phyloP scores from a whole-genome alignment of 2,797 vertebrate genomes.

The Lemur catta region DNA sequence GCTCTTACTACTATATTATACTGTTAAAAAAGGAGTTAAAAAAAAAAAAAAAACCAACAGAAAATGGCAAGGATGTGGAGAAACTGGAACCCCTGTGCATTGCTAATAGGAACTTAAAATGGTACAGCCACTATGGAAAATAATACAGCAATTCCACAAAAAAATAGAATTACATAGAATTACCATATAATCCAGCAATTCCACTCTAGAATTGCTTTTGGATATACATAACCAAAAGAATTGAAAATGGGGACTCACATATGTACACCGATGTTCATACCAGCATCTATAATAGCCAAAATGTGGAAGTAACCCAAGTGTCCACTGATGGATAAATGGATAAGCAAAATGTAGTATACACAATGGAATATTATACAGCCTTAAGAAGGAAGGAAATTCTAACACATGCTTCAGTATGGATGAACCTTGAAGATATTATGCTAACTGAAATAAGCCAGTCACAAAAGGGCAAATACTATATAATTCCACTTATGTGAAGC shows the following conservation, averaged over 20 bases:
- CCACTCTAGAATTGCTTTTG: not conserved
- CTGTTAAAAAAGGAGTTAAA: not conserved
- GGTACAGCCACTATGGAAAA: not conserved
- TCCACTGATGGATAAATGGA: not conserved
- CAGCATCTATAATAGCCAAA: not conserved
- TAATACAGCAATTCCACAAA: not conserved
- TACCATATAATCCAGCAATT: not conserved
- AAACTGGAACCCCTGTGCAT: not conserved
- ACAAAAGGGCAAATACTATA: not conserved
- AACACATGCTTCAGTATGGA: not conserved
- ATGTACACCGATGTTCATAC: not conserved
- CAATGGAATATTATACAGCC: not conserved
- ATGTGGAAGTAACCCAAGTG: not conserved
- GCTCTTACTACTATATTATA: not conserved
- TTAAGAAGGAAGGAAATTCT: not conserved
- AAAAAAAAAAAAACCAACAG: not conserved
- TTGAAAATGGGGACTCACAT: not conserved
- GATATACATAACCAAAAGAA: not conserved
- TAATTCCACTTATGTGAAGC: not conserved
- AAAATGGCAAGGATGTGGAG: not conserved
- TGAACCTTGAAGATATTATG: not conserved
- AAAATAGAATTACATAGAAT: not conserved
- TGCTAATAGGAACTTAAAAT: not conserved
- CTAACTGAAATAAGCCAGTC: not conserved
- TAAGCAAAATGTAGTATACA: not conserved